Base-by-base conservation (phyloP, 2,113 vertebrate species). In the Gobio gobio region DNA sequence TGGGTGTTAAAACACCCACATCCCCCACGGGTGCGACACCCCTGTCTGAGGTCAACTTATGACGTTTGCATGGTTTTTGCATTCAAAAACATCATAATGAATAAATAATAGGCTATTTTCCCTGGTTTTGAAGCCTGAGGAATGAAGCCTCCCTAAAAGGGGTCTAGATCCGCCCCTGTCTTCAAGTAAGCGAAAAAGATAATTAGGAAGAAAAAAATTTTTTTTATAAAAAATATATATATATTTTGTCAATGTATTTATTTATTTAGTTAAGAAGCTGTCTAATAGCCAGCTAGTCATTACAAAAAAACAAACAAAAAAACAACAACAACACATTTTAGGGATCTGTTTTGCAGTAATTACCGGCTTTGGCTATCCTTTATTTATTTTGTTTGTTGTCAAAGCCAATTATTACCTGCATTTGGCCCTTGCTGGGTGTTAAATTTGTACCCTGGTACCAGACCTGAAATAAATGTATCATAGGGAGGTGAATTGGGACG, bases 381-480 rank as follows among this genome's bases (percentile, higher is more conserved):
- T 73, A 47, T 45, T 75, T 75, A 51, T 49, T n/a, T n/a, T n/a
- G n/a, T 75, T 75, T 7, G 10, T 26, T 51, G 24, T 33, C 78
- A 66, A 33, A 81, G 59, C 43, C 24, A 66, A 33, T 51, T 49
- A 33, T 22, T 61, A 45, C 24, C 78, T 81, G 78, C 16, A 49
- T 29, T 51, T 66, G 58, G 78, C 61, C 43, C 78, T 49, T 12
- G 45, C 24, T 61, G 24, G 9, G 24, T 81, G 61, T 81, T 66
- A 33, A 33, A 49, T 47, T 51, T 22, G 43, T 20, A 49, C 43
- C 1, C 43, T 7, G 58, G 40, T 49, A 29, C 7, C 40, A 29
- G 59, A 9, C 43, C 78, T 49, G 51, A 13, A 40, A 18, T 78
- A 40, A 78, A 59, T n/a, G 26, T 10, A 63, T 81, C 61, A 64